Conservation (phyloP, 2,888 invertebrate genomes). For the Acrobasis repandana region DNA sequence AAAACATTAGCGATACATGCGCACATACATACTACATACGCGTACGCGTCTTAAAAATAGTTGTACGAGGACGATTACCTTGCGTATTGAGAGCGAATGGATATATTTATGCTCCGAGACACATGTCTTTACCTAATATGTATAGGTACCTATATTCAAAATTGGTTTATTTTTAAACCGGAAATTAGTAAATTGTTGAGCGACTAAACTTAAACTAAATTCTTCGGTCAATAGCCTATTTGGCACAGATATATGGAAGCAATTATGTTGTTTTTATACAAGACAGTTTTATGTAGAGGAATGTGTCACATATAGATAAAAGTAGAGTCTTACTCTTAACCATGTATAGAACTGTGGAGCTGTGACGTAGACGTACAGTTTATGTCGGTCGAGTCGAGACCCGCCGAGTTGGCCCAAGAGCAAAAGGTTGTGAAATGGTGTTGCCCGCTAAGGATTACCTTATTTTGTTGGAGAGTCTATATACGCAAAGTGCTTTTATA, state of each 20-base stretch:
- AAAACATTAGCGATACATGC: constrained; percentile 27
- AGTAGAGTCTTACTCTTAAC: constrained; percentile 16
- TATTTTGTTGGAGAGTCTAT: constrained; percentile 28
- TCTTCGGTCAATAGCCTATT: constrained; percentile 16
- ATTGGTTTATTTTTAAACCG: constrained; percentile 7
- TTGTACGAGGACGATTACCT: constrained; percentile 44
- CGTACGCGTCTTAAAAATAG: constrained; percentile 48
- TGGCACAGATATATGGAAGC: not conserved
- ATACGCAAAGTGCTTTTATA: no score
- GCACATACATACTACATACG: constrained; percentile 25
- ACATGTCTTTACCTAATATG: not conserved
- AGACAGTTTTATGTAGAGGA: constrained; percentile 1
- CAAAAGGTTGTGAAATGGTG: constrained; percentile 65
- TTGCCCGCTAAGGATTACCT: constrained; percentile 46
- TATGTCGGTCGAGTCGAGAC: constrained; percentile 61
- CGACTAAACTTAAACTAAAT: not conserved
- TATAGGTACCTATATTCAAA: not conserved
- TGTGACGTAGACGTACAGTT: constrained; percentile 53
- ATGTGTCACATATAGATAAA: constrained; percentile 26
- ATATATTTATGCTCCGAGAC: constrained; percentile 26
- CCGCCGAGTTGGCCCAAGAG: constrained; percentile 64
- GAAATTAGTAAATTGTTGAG: constrained; percentile 7
- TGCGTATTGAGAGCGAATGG: constrained; percentile 38
- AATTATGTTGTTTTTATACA: constrained; percentile 1
- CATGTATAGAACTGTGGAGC: constrained; percentile 44